Percentiles rank a stretch among this genome's conserved stretches.
These are phyloP conservation scores for Drosophila tripunctata DNA, from an alignment of 2,888 invertebrate genomes.

Conservation along the genomic window DNA sequence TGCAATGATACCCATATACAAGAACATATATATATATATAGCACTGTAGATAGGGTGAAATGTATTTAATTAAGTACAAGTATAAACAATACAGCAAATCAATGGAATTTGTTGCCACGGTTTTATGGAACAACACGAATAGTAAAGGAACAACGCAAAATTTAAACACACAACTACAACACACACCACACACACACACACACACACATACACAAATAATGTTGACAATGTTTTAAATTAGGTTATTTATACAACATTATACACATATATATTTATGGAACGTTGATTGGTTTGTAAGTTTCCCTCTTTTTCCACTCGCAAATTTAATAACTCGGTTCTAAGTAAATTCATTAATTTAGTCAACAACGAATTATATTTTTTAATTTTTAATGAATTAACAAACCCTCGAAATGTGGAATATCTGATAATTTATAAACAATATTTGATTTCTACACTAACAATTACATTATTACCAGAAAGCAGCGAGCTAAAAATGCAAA, in stretches of 20 bases:
- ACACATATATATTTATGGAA: slow-evolving; percentile 21
- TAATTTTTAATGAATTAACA: no score
- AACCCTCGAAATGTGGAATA: no score
- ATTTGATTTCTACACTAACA: no score
- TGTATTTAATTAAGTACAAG: slow-evolving; percentile 62
- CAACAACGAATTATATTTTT: slow-evolving; percentile 61
- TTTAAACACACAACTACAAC: slow-evolving; percentile 1
- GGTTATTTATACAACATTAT: slow-evolving; percentile 18
- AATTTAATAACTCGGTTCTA: slow-evolving; percentile 1
- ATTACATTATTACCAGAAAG: slow-evolving; percentile 1
- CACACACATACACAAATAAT: slow-evolving; percentile 4
- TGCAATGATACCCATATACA: slow-evolving; percentile 26
- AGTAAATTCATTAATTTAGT: slow-evolving; percentile 1
- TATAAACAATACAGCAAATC: slow-evolving; percentile 33
- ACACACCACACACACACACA: slow-evolving; percentile 2
- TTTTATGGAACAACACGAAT: slow-evolving; percentile 67
- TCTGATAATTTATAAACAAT: not conserved
- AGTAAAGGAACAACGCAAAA: slow-evolving; percentile 58
- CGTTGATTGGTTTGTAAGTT: slow-evolving; percentile 57
- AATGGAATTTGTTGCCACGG: slow-evolving; percentile 52
- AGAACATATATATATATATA: slow-evolving; percentile 38
- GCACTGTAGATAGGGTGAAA: slow-evolving; percentile 77
- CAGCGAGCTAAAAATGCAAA: not conserved
- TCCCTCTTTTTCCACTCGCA: not conserved
- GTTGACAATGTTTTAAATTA: slow-evolving; percentile 16